Evolutionary conservation across 2,797 vertebrate genomes (phyloP).

Genomic region (Muscicapa striata): DNA sequence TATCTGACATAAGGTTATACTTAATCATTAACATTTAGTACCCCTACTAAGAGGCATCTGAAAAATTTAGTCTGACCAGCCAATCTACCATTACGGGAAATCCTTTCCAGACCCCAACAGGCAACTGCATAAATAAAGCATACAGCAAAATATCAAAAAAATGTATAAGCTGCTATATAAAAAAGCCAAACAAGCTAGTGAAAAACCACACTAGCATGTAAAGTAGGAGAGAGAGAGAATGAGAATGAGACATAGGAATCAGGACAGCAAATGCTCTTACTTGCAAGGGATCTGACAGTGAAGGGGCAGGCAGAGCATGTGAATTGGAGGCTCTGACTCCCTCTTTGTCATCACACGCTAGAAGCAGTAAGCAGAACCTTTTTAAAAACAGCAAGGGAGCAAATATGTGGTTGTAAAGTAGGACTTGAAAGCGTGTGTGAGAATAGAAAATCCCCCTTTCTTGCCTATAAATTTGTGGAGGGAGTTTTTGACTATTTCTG

Average conservation of each 20-base stretch:
- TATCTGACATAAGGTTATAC: slow-evolving; percentile 68
- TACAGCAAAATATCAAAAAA: slow-evolving; percentile 45
- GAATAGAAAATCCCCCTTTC: background rate
- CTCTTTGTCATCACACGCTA: background rate
- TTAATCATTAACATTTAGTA: slow-evolving; percentile 71
- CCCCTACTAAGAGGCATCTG: slow-evolving; percentile 41
- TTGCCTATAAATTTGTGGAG: background rate
- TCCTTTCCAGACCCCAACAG: slow-evolving; percentile 54
- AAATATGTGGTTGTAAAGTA: background rate
- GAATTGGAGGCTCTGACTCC: background rate
- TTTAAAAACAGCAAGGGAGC: background rate
- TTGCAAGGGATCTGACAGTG: background rate
- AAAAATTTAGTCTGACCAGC: slow-evolving; percentile 63
- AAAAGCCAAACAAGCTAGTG: slow-evolving; percentile 42
- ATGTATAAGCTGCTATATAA: slow-evolving; percentile 50
- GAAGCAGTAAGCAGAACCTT: background rate
- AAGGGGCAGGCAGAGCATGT: background rate
- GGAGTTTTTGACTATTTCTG: background rate
- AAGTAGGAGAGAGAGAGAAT: slow-evolving; percentile 1
- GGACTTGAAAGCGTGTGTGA: background rate
- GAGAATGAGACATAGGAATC: background rate
- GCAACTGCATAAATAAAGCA: slow-evolving; percentile 61
- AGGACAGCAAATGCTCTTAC: background rate
- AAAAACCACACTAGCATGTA: slow-evolving; percentile 41
- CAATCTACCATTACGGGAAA: slow-evolving; percentile 52